A percentile compares a stretch with the other conserved stretches of the same genome.
These are phyloP conservation scores for Tinea trinotella DNA, from an alignment of 2,888 invertebrate species.

Conservation along the genomic window DNA sequence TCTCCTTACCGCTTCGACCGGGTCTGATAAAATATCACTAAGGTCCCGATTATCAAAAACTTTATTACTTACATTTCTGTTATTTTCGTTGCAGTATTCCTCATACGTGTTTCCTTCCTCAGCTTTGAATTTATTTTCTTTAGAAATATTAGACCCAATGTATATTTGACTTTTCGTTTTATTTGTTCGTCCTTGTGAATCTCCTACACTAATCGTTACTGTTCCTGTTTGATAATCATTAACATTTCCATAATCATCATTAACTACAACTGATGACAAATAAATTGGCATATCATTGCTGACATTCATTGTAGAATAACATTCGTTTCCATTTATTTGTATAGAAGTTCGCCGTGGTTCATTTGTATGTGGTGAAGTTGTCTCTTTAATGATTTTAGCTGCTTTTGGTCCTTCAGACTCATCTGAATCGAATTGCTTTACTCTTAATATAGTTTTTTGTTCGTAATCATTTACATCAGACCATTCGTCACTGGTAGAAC, in stretches of 20 bases:
- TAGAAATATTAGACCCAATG: conserved; percentile 53
- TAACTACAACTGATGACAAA: conserved; percentile 81
- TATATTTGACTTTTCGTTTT: conserved; percentile 68
- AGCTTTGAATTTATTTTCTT: conserved; percentile 32
- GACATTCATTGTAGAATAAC: conserved; percentile 82
- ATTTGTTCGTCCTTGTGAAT: conserved; percentile 55
- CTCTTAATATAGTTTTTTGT: conserved; percentile 55
- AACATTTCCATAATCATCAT: conserved; percentile 64
- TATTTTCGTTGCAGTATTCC: conserved; percentile 49
- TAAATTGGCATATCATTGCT: conserved; percentile 78
- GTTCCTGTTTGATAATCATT: conserved; percentile 69
- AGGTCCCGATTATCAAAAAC: conserved; percentile 46
- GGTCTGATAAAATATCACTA: conserved; percentile 75
- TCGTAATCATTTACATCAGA: conserved; percentile 62
- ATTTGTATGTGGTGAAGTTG: conserved; percentile 25
- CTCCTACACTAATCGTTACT: conserved; percentile 74
- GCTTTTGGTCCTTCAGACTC: conserved; percentile 43
- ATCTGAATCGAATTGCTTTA: conserved; percentile 67
- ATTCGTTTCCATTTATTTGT: conserved; percentile 81
- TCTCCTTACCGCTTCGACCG: conserved; percentile 82
- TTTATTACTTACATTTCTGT: conserved; percentile 24
- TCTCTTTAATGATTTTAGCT: conserved; percentile 33
- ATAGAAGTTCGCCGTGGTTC: conserved; percentile 77
- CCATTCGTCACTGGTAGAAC: conserved; percentile 68
- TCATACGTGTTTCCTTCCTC: conserved; percentile 52